Base-by-base conservation (phyloP, 1,140 invertebrate species). In the Diploscapter pachys region DNA sequence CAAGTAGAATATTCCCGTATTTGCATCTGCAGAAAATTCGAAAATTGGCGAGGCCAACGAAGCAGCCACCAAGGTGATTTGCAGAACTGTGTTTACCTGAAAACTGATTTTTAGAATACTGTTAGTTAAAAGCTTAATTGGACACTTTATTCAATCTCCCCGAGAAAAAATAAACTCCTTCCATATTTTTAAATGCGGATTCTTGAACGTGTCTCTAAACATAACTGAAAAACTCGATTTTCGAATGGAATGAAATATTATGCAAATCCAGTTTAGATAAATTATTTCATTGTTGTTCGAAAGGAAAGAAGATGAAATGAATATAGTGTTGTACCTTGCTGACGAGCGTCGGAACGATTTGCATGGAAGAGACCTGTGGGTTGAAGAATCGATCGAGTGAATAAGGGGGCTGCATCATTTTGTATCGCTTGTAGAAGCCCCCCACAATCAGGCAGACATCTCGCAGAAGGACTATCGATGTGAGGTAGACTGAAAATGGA, bases 341-440 rank as follows among this genome's bases (percentile, higher is more conserved):
- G 59, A 94, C 90, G 69, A 91, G 89, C 9, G 94, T 96, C 5
- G 95, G 95, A 4, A 91, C 91, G 63, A 97, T 86, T 87, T 95
- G 92, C n/a, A 92, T 93, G 53, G 93, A 94, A 1, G 93, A 92
- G 86, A 92, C 90, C 59, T 92, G 92, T 11, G 92, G 90, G 88
- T 98, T 93, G 87, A 95, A 96, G 87, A 94, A 96, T 13, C 75
- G 6, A 54, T 65, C 70, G 51, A 96, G 85, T 2, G 94, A 96
- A 89, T 90, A 91, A 5, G 95, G 94, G 76, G 92, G 91, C 72
- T 93, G 91, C 78, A 98, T 87, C 73, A 93, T 93, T 77, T 90
- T 90, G 85, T 95, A 97, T 87, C 94, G 90, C 64, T 97, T 92
- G 76, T 93, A 92, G 85, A 94, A 93, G 53, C 91, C 93, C 78